A percentile compares a stretch with the other conserved stretches of the same genome.
Evolutionary conservation across 1,140 invertebrate species (phyloP).

Genomic region (Neotoxoptera formosana): DNA sequence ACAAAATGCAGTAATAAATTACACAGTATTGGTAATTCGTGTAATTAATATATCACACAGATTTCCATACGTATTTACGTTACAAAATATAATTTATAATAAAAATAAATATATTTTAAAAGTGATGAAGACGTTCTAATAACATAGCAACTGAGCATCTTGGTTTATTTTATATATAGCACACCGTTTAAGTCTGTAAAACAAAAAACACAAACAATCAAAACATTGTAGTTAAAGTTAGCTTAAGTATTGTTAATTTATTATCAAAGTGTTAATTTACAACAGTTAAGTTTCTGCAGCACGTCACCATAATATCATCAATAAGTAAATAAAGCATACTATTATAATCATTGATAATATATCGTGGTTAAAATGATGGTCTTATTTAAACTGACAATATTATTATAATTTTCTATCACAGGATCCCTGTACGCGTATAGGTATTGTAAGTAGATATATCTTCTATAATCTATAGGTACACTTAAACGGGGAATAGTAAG

Average conservation of each 20-base stretch:
- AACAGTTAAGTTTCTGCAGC: background rate
- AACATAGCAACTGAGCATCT: slow-evolving; percentile 23
- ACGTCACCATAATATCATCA: no score
- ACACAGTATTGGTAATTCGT: slow-evolving; percentile 36
- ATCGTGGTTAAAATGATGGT: no score
- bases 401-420: background rate
- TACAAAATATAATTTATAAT: background rate
- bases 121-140: slow-evolving; percentile 7
- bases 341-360: no score
- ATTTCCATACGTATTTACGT: background rate
- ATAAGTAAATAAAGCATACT: no score
- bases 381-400: background rate
- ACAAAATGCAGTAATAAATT: slow-evolving; percentile 56
- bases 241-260: background rate
- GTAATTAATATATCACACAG: slow-evolving; percentile 7
- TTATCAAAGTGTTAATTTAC: background rate
- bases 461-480: no score
- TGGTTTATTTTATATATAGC: slow-evolving; percentile 28
- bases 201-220: background rate
- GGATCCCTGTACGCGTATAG: background rate
- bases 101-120: slow-evolving; percentile 26
- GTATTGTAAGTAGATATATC: background rate
- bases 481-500: no score
- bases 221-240: background rate
- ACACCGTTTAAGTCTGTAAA: slow-evolving; percentile 14